These are phyloP conservation scores for Bhutanitis thaidina DNA, from an alignment of 2,888 invertebrate species.

Conservation along the genomic window DNA sequence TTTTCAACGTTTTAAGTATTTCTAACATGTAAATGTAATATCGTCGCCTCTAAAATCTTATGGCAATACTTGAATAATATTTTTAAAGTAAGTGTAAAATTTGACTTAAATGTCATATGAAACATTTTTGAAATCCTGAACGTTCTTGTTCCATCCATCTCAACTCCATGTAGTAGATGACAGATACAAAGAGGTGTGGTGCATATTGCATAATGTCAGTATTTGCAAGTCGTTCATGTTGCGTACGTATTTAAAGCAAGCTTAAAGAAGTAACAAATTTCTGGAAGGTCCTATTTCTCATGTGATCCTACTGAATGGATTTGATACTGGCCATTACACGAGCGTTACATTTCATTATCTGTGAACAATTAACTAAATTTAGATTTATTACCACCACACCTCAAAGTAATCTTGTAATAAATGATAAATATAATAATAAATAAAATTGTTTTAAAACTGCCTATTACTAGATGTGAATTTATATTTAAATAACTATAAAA, in stretches of 20 bases:
- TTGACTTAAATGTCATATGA: constrained; percentile 60
- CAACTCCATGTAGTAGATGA: constrained; percentile 53
- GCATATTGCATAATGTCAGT: too few relatives aligned
- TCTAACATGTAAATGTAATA: constrained; percentile 22
- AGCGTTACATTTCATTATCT: neutral
- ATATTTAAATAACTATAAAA: constrained; percentile 77
- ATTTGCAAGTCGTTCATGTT: too few relatives aligned
- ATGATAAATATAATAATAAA: constrained; percentile 57
- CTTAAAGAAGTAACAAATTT: too few relatives aligned
- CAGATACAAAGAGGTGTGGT: constrained; percentile 43
- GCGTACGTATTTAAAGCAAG: too few relatives aligned
- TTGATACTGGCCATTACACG: neutral
- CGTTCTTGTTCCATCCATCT: constrained; percentile 68
- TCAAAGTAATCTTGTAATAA: constrained; percentile 45
- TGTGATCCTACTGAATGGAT: neutral
- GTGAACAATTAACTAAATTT: neutral
- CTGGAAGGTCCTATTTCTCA: too few relatives aligned
- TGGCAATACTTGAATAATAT: neutral
- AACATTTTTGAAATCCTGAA: constrained; percentile 54
- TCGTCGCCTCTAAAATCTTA: neutral
- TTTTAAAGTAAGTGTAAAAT: constrained; percentile 33
- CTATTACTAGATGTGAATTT: constrained; percentile 78
- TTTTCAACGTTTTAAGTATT: constrained; percentile 10
- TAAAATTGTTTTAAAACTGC: constrained; percentile 75
- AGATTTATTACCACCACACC: constrained; percentile 40